Conservation (phyloP, 2,113 vertebrate genomes). For the Melanotaenia duboulayi region DNA sequence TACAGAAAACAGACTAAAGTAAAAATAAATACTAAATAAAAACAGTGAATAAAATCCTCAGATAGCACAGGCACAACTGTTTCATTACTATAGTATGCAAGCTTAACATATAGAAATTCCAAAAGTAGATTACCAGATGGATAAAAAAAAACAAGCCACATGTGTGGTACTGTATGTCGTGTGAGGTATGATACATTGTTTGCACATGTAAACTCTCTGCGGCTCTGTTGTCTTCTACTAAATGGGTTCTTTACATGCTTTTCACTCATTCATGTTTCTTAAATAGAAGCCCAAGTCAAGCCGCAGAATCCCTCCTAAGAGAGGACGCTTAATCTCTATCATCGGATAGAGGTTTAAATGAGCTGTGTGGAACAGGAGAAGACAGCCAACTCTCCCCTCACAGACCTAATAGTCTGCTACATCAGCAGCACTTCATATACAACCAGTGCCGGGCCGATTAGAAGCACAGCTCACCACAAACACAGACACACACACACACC, state of each 20-base stretch:
- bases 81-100: not conserved
- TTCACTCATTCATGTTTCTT: slow-evolving; percentile 71
- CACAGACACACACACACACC: slow-evolving; percentile 55
- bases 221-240: slow-evolving; percentile 57
- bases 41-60: not conserved
- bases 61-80: not conserved
- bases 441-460: slow-evolving; percentile 73
- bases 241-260: slow-evolving; percentile 77
- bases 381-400: slow-evolving; percentile 67
- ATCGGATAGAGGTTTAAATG: slow-evolving; percentile 71
- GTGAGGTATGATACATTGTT: slow-evolving; percentile 63
- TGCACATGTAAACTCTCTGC: slow-evolving; percentile 54
- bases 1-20: too few relatives aligned
- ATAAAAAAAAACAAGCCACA: slow-evolving; percentile 31
- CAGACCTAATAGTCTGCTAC: slow-evolving; percentile 69
- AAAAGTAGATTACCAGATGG: slow-evolving; percentile 50
- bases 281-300: slow-evolving; percentile 47
- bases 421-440: slow-evolving; percentile 78
- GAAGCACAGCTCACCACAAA: slow-evolving; percentile 58
- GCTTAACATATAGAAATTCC: slow-evolving; percentile 29
- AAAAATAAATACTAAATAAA: too few relatives aligned
- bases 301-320: slow-evolving; percentile 56
- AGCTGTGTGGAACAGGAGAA: slow-evolving; percentile 76
- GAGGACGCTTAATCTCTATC: slow-evolving; percentile 65
- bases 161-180: slow-evolving; percentile 55